A percentile compares a stretch with the other conserved stretches of the same genome.
phyloP scores from a whole-genome alignment of 2,797 vertebrate genomes.

The Chelidonichthys spinosus region DNA sequence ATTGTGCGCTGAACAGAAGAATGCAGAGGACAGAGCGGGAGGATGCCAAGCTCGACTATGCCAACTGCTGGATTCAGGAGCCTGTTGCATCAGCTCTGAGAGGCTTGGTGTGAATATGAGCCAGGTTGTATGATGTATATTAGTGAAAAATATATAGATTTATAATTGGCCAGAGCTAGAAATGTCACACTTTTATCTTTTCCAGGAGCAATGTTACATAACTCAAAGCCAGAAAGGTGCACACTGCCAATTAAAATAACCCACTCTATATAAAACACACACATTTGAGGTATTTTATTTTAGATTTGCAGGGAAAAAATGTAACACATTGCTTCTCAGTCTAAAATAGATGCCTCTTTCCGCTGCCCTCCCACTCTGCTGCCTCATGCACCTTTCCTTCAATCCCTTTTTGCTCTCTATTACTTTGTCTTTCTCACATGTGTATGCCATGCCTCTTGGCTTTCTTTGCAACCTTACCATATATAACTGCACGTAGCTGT shows the following conservation, averaged over 20 bases:
- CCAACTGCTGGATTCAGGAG: slow-evolving; percentile 54
- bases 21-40: slow-evolving; percentile 44
- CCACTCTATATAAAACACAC: not conserved
- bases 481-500: not conserved
- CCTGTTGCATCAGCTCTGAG: slow-evolving; percentile 61
- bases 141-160: slow-evolving; percentile 1
- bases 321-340: not conserved
- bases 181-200: not conserved
- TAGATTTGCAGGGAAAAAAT: slow-evolving; percentile 3
- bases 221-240: slow-evolving; percentile 2
- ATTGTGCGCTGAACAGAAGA: slow-evolving; percentile 67
- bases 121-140: slow-evolving; percentile 26
- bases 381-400: slow-evolving; percentile 22
- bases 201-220: not conserved
- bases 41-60: slow-evolving; percentile 47
- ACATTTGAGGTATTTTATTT: slow-evolving; percentile 10
- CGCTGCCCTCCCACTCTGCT: slow-evolving; percentile 3
- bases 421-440: slow-evolving; percentile 23
- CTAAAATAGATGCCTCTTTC: slow-evolving; percentile 4
- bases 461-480: slow-evolving; percentile 1
- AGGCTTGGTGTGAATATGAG: slow-evolving; percentile 33
- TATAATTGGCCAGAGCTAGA: slow-evolving; percentile 20
- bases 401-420: slow-evolving; percentile 9
- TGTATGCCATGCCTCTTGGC: not conserved
- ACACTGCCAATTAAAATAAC: slow-evolving; percentile 16